Evolutionary conservation across 2,113 vertebrate genomes (phyloP), one percentile per base, ranked within the genome.

Genomic region (Salvator merianae): DNA sequence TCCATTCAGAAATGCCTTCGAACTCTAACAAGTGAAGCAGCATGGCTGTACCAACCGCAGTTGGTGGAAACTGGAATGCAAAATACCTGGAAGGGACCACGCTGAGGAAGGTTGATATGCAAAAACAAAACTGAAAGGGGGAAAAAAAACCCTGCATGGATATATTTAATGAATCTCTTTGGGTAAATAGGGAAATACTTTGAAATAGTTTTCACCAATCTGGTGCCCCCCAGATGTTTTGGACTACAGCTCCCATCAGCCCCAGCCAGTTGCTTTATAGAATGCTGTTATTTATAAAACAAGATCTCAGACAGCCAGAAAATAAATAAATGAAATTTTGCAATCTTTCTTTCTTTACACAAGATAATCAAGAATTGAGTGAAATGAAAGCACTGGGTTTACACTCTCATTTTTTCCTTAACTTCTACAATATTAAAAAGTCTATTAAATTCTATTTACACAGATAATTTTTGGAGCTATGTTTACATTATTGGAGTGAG

Each of bases 391-490:
- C 9, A 76, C 28, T 77, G 87, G 84, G 86, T 87, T 90, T 94
- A 87, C 88, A 28, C 34, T 36, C 65, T 77, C 63, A 86, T 88
- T 79, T 92, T 90, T 5, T 87, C 89, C 91, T 91, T 79, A 40
- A 88, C 36, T 90, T 75, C 71, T 90, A 20, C 24, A 47, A 12
- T 86, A 26, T 77, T 90, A 93, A 65, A 88, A 85, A 90, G 32
- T 75, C 87, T 85, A 91, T 91, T 92, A 94, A 95, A 92, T 90
- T 77, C 84, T 94, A 91, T 84, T 92, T 92, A 84, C 92, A 36
- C 88, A 87, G 79, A 90, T 94, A 40, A 84, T 93, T 95, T 95
- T 96, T 87, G 93, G 93, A 91, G 88, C 86, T 84, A 68, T 93
- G 89, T 89, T 93, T 94, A 91, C 28, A 83, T 90, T 93, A 82